Conservation (phyloP, 2,113 vertebrate species). For the Hyla sarda region DNA sequence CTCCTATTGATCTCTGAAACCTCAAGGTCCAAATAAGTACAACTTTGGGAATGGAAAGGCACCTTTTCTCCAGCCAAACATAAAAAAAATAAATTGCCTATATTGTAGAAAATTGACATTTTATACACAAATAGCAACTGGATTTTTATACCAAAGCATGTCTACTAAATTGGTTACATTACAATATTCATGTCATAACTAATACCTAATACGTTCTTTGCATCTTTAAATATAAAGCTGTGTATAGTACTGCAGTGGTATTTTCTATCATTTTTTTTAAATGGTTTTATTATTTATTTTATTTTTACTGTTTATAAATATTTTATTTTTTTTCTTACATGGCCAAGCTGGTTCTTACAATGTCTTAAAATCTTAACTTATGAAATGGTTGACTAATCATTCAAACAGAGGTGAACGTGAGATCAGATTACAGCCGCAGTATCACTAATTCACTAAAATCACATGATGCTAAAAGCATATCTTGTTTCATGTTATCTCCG, state of each 20-base stretch:
- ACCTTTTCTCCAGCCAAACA: too few relatives aligned
- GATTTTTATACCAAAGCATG: background rate
- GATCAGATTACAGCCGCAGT: conserved; percentile 62
- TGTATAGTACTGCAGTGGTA: background rate
- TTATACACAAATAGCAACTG: background rate
- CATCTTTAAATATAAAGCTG: background rate
- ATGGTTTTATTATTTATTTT: background rate
- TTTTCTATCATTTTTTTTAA: background rate
- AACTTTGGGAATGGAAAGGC: too few relatives aligned
- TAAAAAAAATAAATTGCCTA: too few relatives aligned
- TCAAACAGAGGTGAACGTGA: conserved; percentile 56
- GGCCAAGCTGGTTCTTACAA: background rate
- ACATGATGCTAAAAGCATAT: conserved; percentile 75
- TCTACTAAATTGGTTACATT: background rate
- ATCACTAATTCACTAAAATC: conserved; percentile 72
- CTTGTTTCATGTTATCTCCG: conserved; percentile 79
- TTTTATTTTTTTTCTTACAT: background rate
- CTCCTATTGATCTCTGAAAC: too few relatives aligned
- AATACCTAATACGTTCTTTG: background rate
- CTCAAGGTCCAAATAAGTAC: too few relatives aligned
- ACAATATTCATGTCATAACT: background rate
- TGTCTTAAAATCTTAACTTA: background rate
- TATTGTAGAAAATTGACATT: background rate
- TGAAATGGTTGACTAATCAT: conserved; percentile 63
- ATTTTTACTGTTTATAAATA: background rate